Evolutionary conservation across 2,888 invertebrate genomes (phyloP), one percentile per base, ranked within the genome.

Genomic region (Sarcophaga carnaria): DNA sequence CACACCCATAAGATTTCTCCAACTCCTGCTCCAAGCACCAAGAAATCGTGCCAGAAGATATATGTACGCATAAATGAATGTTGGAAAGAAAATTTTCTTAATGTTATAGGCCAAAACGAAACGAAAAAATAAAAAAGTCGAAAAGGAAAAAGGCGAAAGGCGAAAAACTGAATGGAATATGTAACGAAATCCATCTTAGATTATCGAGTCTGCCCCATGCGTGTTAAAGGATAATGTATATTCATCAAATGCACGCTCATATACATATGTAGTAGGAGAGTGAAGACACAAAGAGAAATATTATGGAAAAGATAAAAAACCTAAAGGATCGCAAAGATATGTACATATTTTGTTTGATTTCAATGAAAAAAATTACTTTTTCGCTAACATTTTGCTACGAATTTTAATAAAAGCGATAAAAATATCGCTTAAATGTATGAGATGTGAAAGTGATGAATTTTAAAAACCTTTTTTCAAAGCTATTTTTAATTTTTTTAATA

Each of bases 191-290:
- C 74, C 79, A 85, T 82, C 74, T 81, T 76, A 70, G 78, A 81
- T 86, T 80, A 83, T 75, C 49, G 66, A 67, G 84, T 62, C 84
- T 67, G 82, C 80, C 83, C 76, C 79, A 75, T 88, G 85, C 86
- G 88, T 83, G 86, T 78, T 78, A 83, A 88, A 87, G 87, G 87
- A 85, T 87, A 87, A 87, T 87, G 87, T 87, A 87, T 81, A 84
- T 84, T 79, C 87, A 87, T 84, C 84, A 87, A 87, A 81, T 80
- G 70, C 66, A 67, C 27, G 27, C 54, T 62, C 64, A n/a, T 76
- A 27, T 20, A 20, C 20, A 20, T 14, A 66, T 17, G 27, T 37
- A 62, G 12, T 72, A 5, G 10, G 37, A 37, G 37, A 62, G 45
- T 11, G 20, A 69, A 66, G 14, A 27, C 14, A 59, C 71, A 25